phyloP scores from a whole-genome alignment of 1,140 invertebrate species.

The Drosophila punjabiensis region DNA sequence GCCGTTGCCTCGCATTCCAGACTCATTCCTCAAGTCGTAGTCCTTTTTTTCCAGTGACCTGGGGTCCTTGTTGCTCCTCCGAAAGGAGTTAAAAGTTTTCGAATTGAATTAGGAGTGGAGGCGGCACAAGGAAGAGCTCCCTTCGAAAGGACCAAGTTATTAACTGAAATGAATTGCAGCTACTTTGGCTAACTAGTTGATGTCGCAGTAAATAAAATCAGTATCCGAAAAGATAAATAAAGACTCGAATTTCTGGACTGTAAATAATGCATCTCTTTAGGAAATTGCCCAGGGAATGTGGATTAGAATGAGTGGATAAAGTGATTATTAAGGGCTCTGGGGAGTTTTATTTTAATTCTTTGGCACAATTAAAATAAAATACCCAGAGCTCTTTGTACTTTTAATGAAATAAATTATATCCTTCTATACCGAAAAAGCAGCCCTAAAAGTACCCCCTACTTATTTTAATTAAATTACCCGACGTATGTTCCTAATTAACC shows the following conservation, averaged over 20 bases:
- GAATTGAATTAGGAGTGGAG: slow-evolving; percentile 17
- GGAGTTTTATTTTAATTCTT: background rate
- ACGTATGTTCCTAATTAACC: background rate
- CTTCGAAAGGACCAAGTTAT: slow-evolving; percentile 25
- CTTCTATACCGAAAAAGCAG: background rate
- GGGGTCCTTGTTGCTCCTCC: slow-evolving; percentile 14
- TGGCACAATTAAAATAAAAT: no score
- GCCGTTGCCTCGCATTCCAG: slow-evolving; percentile 26
- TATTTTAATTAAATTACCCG: background rate
- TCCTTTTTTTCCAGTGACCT: slow-evolving; percentile 7
- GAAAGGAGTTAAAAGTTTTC: slow-evolving; percentile 21
- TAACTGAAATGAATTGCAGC: slow-evolving; percentile 41
- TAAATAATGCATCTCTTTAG: background rate
- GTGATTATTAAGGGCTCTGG: background rate
- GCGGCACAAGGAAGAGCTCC: background rate
- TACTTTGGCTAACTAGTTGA: slow-evolving; percentile 19
- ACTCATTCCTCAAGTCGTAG: slow-evolving; percentile 26
- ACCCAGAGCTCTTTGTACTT: no score
- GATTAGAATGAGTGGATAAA: background rate
- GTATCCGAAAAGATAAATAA: slow-evolving; percentile 29
- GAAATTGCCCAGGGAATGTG: background rate
- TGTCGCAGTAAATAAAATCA: slow-evolving; percentile 23
- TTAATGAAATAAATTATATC: background rate
- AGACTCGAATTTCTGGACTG: background rate
- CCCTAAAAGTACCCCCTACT: no score